Conservation (phyloP, 1,140 invertebrate genomes). For the Bombus difficillimus region DNA sequence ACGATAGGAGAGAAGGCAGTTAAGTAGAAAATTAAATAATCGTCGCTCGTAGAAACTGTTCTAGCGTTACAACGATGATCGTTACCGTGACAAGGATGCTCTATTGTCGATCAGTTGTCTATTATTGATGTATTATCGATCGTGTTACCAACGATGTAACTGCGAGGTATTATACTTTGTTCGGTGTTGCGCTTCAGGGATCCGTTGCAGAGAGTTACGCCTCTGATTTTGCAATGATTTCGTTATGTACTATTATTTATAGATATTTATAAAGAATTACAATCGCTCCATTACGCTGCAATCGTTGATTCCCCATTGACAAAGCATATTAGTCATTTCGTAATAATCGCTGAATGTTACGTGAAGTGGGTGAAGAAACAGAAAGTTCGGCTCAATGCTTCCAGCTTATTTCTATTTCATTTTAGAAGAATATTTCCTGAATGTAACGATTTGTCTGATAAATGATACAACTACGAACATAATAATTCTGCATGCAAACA, state of each 20-base stretch:
- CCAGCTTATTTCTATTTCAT: too few species aligned
- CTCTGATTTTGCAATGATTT: constrained; percentile 7
- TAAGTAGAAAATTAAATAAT: too few species aligned
- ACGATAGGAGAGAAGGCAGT: too few species aligned
- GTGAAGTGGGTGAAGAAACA: background rate
- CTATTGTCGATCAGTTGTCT: background rate
- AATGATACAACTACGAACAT: too few species aligned
- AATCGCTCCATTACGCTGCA: background rate
- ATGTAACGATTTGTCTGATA: too few species aligned
- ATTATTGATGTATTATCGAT: background rate
- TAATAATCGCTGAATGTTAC: background rate
- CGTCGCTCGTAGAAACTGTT: background rate
- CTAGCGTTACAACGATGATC: background rate
- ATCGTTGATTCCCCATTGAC: constrained; percentile 1
- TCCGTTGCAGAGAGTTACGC: background rate
- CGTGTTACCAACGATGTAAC: background rate
- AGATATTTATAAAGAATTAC: background rate
- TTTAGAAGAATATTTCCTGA: too few species aligned
- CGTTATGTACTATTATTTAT: background rate
- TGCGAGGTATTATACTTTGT: background rate
- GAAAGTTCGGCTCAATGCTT: background rate
- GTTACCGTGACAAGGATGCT: background rate
- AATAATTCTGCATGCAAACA: too few species aligned
- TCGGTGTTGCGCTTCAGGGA: background rate
- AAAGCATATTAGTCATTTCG: constrained; percentile 4